Evolutionary conservation across 2,888 invertebrate genomes (phyloP).

Genomic region (Cantharis rustica): DNA sequence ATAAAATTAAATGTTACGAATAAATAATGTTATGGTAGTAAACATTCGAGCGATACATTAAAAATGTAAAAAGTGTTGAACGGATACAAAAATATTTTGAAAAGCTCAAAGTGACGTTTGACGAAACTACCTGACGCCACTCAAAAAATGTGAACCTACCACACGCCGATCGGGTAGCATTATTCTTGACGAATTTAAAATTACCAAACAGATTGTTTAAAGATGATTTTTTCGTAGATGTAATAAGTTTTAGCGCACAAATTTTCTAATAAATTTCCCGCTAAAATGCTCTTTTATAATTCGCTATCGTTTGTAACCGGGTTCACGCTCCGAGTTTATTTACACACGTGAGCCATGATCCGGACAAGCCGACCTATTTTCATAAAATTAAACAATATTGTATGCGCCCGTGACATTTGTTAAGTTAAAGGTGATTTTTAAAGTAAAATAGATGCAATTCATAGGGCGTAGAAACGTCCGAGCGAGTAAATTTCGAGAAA

Average conservation of each 20-base stretch:
- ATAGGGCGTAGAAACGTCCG: neutral
- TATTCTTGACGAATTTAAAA: neutral
- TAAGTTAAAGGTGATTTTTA: neutral
- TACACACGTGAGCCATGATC: constrained; percentile 10
- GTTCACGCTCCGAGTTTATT: neutral
- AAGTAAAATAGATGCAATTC: neutral
- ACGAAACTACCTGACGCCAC: neutral
- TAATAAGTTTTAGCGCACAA: neutral
- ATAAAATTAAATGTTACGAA: neutral
- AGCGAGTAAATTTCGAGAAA: neutral
- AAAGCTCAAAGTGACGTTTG: neutral
- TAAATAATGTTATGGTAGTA: neutral
- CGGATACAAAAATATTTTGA: neutral
- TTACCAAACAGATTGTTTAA: neutral
- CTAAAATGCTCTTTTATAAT: neutral
- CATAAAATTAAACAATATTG: neutral
- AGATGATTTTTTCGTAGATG: neutral
- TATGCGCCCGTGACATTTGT: neutral
- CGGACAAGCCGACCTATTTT: neutral
- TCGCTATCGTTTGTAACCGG: neutral
- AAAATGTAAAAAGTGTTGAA: neutral
- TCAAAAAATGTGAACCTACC: neutral
- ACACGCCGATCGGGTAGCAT: neutral
- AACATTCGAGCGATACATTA: neutral
- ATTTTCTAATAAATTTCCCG: constrained; percentile 2